Conservation (phyloP, 2,888 invertebrate genomes). For the Gandaritis pyraliata region DNA sequence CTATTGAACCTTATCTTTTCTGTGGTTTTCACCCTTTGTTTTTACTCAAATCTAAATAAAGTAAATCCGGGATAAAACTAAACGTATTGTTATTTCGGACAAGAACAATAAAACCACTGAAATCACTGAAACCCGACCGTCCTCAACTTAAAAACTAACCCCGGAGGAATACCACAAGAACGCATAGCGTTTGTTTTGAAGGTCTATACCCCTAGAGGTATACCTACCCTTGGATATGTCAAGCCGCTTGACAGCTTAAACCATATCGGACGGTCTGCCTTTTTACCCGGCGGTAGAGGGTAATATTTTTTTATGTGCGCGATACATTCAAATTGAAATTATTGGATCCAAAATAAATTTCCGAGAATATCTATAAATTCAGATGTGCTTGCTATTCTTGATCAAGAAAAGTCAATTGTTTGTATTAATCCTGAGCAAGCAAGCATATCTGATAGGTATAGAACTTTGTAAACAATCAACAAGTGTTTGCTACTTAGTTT, state of each 20-base stretch:
- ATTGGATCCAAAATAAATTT: no score
- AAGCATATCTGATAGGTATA: not conserved
- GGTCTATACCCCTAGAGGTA: constrained; percentile 2
- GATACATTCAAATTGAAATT: no score
- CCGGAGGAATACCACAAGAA: no score
- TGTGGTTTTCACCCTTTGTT: constrained; percentile 2
- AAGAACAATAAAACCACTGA: constrained; percentile 24
- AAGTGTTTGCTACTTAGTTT: constrained; percentile 7
- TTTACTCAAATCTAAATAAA: constrained; percentile 20
- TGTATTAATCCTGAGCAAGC: no score
- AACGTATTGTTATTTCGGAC: constrained; percentile 18
- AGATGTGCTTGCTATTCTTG: no score
- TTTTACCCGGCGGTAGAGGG: not conserved
- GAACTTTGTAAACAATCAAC: constrained; percentile 19
- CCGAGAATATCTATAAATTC: no score
- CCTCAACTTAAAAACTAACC: constrained; percentile 14
- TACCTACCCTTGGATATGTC: not conserved
- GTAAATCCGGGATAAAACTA: constrained; percentile 16
- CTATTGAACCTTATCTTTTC: not conserved
- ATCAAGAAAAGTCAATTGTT: no score
- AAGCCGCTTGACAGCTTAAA: not conserved
- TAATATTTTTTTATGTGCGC: no score
- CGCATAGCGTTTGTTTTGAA: not conserved
- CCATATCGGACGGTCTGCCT: no score
- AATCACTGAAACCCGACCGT: constrained; percentile 17